Evolutionary conservation across 2,113 vertebrate genomes (phyloP).

Genomic region (Pogonocichla stellata): DNA sequence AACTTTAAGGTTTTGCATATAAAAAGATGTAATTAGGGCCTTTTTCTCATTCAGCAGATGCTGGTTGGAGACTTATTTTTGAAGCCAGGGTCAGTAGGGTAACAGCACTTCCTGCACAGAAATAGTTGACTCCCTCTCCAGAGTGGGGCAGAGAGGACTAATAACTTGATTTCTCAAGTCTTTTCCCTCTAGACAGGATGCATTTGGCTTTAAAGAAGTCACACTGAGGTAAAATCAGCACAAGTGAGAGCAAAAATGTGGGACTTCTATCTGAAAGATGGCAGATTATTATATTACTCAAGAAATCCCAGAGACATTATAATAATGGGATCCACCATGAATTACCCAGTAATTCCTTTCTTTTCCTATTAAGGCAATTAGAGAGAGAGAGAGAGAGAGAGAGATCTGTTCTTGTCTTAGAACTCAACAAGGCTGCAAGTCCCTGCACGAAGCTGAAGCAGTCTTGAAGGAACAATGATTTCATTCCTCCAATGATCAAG

Average conservation of each 20-base stretch:
- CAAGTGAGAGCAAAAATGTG: not conserved
- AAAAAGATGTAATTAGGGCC: not conserved
- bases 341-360: not conserved
- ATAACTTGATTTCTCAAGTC: not conserved
- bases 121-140: not conserved
- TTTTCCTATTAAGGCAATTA: not conserved
- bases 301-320: not conserved
- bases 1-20: not conserved
- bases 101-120: not conserved
- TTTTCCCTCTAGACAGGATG: not conserved
- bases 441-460: not conserved
- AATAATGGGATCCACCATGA: not conserved
- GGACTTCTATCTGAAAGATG: not conserved
- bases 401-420: not conserved
- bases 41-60: not conserved
- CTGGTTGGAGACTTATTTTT: not conserved
- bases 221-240: not conserved
- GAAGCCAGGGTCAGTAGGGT: not conserved
- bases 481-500: not conserved
- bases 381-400: not conserved
- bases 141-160: not conserved
- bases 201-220: not conserved
- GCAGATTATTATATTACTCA: not conserved
- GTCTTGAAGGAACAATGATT: not conserved
- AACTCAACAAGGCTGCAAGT: not conserved